Evolutionary conservation across 2,797 vertebrate species (phyloP).

Genomic region (Hapalemur alaotrensis): DNA sequence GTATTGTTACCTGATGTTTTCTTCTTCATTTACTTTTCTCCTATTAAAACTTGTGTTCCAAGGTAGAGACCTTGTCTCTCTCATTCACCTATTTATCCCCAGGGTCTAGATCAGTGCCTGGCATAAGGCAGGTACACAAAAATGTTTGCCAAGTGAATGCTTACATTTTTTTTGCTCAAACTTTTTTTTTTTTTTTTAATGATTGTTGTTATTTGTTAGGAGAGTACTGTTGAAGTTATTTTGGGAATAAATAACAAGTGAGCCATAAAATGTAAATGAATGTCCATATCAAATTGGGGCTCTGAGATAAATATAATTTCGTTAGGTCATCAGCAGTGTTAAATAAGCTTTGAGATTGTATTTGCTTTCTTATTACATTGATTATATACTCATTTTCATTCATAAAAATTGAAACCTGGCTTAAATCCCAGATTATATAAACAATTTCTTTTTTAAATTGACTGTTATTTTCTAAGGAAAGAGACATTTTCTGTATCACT

Average conservation of each 20-base stretch:
- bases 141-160: neutral
- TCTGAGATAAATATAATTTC: neutral
- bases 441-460: conserved; percentile 22
- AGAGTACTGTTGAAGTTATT: neutral
- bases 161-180: neutral
- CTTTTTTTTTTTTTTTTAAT: neutral
- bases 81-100: neutral
- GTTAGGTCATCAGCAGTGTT: neutral
- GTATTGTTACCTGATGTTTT: neutral
- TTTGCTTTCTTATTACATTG: neutral
- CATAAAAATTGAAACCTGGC: conserved; percentile 43
- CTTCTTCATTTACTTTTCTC: neutral
- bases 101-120: neutral
- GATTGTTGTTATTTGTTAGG: neutral
- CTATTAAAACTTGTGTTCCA: neutral
- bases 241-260: neutral
- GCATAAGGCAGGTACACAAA: neutral
- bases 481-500: neutral
- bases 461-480: conserved; percentile 50
- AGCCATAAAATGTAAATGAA: neutral
- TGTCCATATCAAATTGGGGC: neutral
- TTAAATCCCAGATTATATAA: conserved; percentile 42
- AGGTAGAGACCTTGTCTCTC: neutral
- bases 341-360: neutral
- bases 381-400: conserved; percentile 49